Base-by-base conservation (phyloP, 2,797 vertebrate genomes). In the Toxotes lorentzi region DNA sequence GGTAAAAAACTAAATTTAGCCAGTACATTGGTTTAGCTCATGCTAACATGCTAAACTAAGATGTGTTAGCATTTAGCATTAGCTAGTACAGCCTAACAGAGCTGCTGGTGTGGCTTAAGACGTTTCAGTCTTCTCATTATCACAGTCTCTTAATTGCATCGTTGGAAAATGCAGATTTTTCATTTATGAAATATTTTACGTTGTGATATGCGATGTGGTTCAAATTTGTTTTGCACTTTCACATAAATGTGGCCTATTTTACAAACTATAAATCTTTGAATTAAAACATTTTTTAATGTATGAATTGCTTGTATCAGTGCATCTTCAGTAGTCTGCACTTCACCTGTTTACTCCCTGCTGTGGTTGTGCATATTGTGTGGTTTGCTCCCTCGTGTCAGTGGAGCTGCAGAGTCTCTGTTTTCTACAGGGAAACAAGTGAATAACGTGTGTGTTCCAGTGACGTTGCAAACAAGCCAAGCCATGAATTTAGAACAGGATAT, bases 401-500 rank as follows among this genome's bases (percentile, higher is more conserved):
- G 50, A 71, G 58, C 58, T 74, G 61, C 70, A 67, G 76, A 59
- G 17, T 79, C 68, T 82, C 76, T 81, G 59, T 81, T 86, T 79
- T 86, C 85, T 45, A 75, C 81, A 74, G 76, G 83, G 83, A 68
- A 64, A 82, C 80, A 82, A 87, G 92, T 86, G 86, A 86, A 86
- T 87, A 89, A 89, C 60, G 71, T 71, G 86, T 86, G 88, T 84
- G 86, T 92, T 91, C 86, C 85, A 90, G 76, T 88, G 87, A 91
- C 72, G 81, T 88, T 59, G 83, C 88, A 85, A 94, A 93, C 91
- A 90, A 93, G 91, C 86, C 80, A 75, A 75, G 84, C 86, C 89
- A 83, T 92, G 91, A 93, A 94, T 94, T 90, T 89, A 91, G 90
- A 94, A 81, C 89, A 89, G 88, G 83, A 93, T 91, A 92, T 90